These are phyloP conservation scores for Erpobdella octoculata DNA, from an alignment of 2,888 invertebrate genomes.

Conservation along the genomic window DNA sequence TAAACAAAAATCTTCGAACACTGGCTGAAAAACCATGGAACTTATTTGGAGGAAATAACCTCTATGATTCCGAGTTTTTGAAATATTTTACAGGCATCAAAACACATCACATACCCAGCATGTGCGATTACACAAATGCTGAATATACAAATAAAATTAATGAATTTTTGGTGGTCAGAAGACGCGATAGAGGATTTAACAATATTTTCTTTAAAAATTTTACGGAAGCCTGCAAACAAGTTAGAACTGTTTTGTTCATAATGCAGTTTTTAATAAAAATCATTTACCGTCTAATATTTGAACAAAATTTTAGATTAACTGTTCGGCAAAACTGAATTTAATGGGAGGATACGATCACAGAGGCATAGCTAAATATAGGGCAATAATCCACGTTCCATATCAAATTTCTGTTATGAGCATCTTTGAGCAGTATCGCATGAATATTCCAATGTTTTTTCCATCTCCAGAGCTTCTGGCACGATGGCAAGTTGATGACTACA, in stretches of 20 bases:
- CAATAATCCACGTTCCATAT: conserved; percentile 32
- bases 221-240: not conserved
- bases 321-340: not conserved
- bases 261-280: no score
- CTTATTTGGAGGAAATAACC: conserved; percentile 32
- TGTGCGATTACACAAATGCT: conserved; percentile 20
- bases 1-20: conserved; percentile 32
- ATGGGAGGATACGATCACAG: conserved; percentile 17
- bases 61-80: conserved; percentile 29
- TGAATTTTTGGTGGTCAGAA: not conserved
- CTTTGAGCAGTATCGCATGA: conserved; percentile 36
- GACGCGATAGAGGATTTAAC: conserved; percentile 15
- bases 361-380: conserved; percentile 26
- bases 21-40: conserved; percentile 31
- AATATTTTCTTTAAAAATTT: not conserved
- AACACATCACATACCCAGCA: conserved; percentile 13
- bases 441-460: conserved; percentile 35
- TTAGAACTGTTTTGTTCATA: not conserved
- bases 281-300: not conserved
- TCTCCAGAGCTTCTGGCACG: conserved; percentile 29
- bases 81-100: conserved; percentile 20
- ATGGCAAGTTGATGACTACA: conserved; percentile 32
- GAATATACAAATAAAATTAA: conserved; percentile 8
- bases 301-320: not conserved
- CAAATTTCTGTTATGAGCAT: conserved; percentile 34